Evolutionary conservation across 1,140 invertebrate species (phyloP).

Genomic region (Drosophila bifasciata): DNA sequence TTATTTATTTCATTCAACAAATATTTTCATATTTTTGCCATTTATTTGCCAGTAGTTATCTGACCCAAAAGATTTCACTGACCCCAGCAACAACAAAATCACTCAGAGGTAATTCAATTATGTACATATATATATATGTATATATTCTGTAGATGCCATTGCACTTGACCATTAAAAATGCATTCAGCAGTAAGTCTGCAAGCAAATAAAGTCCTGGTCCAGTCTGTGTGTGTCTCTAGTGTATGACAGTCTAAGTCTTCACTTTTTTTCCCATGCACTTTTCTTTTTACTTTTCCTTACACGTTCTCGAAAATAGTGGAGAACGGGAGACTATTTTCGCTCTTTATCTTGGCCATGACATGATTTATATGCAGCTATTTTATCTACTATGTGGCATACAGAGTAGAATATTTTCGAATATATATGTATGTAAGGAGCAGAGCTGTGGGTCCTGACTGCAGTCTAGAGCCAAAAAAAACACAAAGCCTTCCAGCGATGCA

Average conservation of each 20-base stretch:
- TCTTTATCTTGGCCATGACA: constrained; percentile 75
- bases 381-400: constrained; percentile 61
- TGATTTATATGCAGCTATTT: constrained; percentile 77
- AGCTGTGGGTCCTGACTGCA: constrained; percentile 22
- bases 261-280: constrained; percentile 5
- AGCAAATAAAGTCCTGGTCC: constrained; percentile 48
- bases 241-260: not conserved
- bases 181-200: constrained; percentile 38
- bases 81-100: not conserved
- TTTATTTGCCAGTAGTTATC: not conserved
- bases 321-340: constrained; percentile 57
- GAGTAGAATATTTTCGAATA: constrained; percentile 45
- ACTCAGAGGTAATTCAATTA: constrained; percentile 61
- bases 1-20: too few relatives aligned
- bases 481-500: constrained; percentile 47
- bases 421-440: constrained; percentile 16
- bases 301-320: not conserved
- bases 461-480: constrained; percentile 39
- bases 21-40: too few relatives aligned
- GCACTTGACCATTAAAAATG: constrained; percentile 41
- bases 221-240: not conserved
- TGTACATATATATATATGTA: too few relatives aligned
- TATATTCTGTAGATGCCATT: constrained; percentile 33
- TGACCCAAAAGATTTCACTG: not conserved
- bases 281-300: constrained; percentile 5